Percentiles rank a stretch among this genome's conserved stretches.
phyloP scores from a whole-genome alignment of 2,797 vertebrate genomes.

The Artibeus lituratus region DNA sequence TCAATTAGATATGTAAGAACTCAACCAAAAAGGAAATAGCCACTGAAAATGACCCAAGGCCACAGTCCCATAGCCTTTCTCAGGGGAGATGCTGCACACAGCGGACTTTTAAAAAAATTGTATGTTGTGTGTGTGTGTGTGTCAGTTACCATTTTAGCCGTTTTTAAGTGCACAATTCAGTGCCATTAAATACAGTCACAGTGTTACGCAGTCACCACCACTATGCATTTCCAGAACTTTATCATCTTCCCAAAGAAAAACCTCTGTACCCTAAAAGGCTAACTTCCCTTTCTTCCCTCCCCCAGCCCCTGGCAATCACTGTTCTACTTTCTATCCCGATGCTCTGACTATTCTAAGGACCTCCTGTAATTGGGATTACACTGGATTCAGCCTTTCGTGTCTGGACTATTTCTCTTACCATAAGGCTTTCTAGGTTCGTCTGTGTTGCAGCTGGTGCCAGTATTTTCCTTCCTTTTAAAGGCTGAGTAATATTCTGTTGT shows the following conservation, averaged over 20 bases:
- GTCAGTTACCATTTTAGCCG: not conserved
- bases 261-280: not conserved
- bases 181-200: not conserved
- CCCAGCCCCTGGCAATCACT: not conserved
- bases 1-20: not conserved
- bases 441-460: rapidly evolving
- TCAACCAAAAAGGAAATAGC: not conserved
- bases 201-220: not conserved
- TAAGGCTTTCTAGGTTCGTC: not conserved
- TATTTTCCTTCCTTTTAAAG: not conserved
- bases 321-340: not conserved
- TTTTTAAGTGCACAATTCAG: not conserved
- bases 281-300: too few species aligned
- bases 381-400: not conserved
- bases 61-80: not conserved
- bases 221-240: not conserved
- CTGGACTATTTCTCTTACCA: not conserved
- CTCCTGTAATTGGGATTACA: not conserved
- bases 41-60: not conserved
- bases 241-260: not conserved
- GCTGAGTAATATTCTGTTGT: not conserved
- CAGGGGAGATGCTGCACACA: not conserved
- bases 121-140: not conserved
- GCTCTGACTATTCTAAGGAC: not conserved
- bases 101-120: not conserved